Base-by-base conservation (phyloP, 2,113 vertebrate genomes). In the Hemiprocne comata region DNA sequence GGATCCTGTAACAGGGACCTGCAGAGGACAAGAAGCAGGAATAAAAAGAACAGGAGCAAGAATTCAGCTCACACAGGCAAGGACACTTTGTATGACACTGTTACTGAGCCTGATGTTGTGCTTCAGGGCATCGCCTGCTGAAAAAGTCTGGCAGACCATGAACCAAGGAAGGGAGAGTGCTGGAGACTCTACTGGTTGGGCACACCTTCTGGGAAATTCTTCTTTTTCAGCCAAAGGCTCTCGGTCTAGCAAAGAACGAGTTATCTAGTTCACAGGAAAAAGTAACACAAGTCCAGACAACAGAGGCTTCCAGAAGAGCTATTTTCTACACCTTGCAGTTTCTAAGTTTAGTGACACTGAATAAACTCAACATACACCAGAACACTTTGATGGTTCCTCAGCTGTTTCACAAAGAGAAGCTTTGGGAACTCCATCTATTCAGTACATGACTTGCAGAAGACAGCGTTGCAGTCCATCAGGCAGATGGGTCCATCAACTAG, bases 331-430 rank as follows among this genome's bases (percentile, higher is more conserved):
- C 13, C 53, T 34, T 10, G 34, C 64, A 17, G 42, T 5, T 60
- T 36, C 54, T 11, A 62, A 34, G 23, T 50, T 77, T 36, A 70
- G 4, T 4, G 31, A 33, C 4, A 54, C 34, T 7, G 38, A 65
- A 64, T 9, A 60, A 42, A 64, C 31, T 69, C 16, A 0, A 1
- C 26, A 9, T 74, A 20, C 62, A 33, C 5, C 61, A 55, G 25
- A 62, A 55, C 1, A 0, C 50, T 40, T 21, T 3, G 25, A 38
- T 2, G 38, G 42, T 18, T 67, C 0, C 0, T 42, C 90, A 83
- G 86, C 71, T 83, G n/a, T 20, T 90, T 57, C 16, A 46, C 50
- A 61, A 53, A 76, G 44, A 83, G 66, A 12, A 93, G 34, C 70
- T 86, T n/a, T 61, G 69, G 75, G 36, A 83, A 31, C 46, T 57